phyloP scores from a whole-genome alignment of 2,888 invertebrate species.

The Pollenia amentaria region DNA sequence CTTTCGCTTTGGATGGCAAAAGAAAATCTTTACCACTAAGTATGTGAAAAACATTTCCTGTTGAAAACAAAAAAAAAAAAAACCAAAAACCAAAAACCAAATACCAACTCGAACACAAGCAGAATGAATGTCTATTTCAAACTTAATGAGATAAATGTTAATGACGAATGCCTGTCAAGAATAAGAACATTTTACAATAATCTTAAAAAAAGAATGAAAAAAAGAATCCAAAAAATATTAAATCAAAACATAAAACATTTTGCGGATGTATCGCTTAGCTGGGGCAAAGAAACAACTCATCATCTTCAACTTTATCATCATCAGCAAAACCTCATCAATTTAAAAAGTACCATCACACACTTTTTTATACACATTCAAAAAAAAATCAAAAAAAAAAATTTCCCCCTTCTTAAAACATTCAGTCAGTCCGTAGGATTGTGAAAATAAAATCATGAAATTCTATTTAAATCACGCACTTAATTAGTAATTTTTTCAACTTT shows the following conservation, averaged over 20 bases:
- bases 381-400: slow-evolving; percentile 2
- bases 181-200: slow-evolving; percentile 63
- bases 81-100: slow-evolving; percentile 2
- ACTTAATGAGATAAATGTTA: slow-evolving; percentile 73
- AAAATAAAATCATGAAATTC: slow-evolving; percentile 66
- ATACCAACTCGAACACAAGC: slow-evolving; percentile 14
- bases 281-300: slow-evolving; percentile 26
- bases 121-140: slow-evolving; percentile 50
- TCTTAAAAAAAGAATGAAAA: slow-evolving; percentile 16
- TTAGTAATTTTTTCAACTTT: slow-evolving; percentile 56
- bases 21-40: slow-evolving; percentile 7
- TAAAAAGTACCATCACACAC: slow-evolving; percentile 43
- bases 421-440: slow-evolving; percentile 21
- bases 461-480: slow-evolving; percentile 74
- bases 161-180: slow-evolving; percentile 74
- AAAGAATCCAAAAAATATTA: slow-evolving; percentile 49
- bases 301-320: slow-evolving; percentile 38
- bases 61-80: slow-evolving; percentile 27
- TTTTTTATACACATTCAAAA: background rate
- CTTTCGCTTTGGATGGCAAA: slow-evolving; percentile 6
- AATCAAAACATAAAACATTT: slow-evolving; percentile 67
- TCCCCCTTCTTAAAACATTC: slow-evolving; percentile 10
- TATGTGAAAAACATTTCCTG: slow-evolving; percentile 72
- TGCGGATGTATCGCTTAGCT: slow-evolving; percentile 66
- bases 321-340: slow-evolving; percentile 60